phyloP scores from a whole-genome alignment of 2,113 vertebrate genomes.

The Pungitius pungitius region DNA sequence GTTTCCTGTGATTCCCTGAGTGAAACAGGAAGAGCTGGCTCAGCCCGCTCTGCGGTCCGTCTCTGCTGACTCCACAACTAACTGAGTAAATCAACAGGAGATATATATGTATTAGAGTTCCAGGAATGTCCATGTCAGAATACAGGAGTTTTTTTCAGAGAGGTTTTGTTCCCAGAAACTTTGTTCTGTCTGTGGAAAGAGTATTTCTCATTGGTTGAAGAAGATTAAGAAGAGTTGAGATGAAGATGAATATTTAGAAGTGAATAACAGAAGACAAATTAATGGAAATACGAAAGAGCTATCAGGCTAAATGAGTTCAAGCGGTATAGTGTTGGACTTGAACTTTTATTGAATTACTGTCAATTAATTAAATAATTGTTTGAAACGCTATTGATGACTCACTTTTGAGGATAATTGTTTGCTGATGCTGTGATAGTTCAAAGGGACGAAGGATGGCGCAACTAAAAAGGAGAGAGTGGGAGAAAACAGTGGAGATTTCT shows the following conservation, averaged over 20 bases:
- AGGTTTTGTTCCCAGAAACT: neutral
- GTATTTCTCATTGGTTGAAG: neutral
- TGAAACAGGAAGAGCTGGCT: conserved; percentile 5
- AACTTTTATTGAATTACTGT: neutral
- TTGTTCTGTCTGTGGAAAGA: neutral
- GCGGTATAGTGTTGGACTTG: neutral
- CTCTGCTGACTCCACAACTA: neutral
- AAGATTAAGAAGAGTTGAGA: neutral
- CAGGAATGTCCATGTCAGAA: neutral
- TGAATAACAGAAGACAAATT: neutral
- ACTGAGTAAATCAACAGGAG: neutral
- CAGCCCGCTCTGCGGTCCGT: neutral
- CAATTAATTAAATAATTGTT: neutral
- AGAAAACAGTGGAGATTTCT: conserved; percentile 23
- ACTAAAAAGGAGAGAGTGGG: conserved; percentile 10
- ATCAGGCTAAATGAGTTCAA: neutral
- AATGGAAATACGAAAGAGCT: neutral
- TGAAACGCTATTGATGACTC: neutral
- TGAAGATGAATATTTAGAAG: neutral
- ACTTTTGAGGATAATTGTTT: neutral
- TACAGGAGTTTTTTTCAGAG: neutral
- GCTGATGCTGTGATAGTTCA: neutral
- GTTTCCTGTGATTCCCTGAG: neutral
- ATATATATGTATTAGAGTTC: neutral
- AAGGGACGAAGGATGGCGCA: neutral